Evolutionary conservation across 1,140 invertebrate species (phyloP), one percentile per base, ranked within the genome.

Genomic region (Drosophila yakuba): DNA sequence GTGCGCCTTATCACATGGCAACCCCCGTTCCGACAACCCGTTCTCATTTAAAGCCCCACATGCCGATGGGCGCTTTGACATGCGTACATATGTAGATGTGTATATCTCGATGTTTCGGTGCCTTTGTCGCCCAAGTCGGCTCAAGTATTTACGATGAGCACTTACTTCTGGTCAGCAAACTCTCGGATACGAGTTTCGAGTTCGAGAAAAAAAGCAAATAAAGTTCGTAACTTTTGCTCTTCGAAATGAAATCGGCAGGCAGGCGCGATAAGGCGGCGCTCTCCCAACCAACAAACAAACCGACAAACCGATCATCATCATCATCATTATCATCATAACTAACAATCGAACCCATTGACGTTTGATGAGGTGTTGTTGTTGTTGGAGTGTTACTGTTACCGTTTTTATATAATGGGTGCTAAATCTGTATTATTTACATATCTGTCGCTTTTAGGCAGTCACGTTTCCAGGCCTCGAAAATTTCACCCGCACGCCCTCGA

Each of bases 321-420:
- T 45, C 43, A 45, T 45, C 3, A 45, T 52, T 20, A 20, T 20
- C 52, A 28, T 20, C 64, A 25, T 48, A 47, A 25, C 7, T 50
- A 20, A 75, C 72, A 64, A 74, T 57, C 59, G 59, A n/a, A 28
- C 10, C 55, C 39, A 77, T 66, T 73, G 61, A 63, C 44, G 67
- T 76, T 44, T 36, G 15, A 51, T 50, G 48, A 7, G n/a, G 4
- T 39, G 20, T n/a, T 39, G 61, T 72, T 48, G 36, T n/a, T 25
- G 38, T 0, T 39, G 12, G 11, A 4, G 17, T 17, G 17, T 17
- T 17, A 17, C 17, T 17, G 48, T 64, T 41, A 35, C 51, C 39
- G 54, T 66, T 48, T 78, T 81, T 85, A 86, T 86, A 81, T 75
- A 86, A 86, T 63, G 68, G 60, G 77, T 85, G 77, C 73, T 84